Evolutionary conservation across 2,888 invertebrate species (phyloP), one percentile per base, ranked within the genome.

Genomic region (Drosophila parthenogenetica): DNA sequence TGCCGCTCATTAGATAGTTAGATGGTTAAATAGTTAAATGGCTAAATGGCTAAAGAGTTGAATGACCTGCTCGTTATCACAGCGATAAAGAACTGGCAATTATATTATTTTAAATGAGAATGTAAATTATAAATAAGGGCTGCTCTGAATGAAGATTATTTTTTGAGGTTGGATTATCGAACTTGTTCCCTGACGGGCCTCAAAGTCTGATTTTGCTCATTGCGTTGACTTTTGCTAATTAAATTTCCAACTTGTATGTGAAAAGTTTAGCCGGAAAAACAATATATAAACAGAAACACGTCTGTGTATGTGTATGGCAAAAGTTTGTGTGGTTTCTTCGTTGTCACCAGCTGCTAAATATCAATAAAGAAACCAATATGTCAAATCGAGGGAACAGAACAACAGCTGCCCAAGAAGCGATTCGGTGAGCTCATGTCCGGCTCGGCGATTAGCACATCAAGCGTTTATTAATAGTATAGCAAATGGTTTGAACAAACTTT

Each of bases 301-400:
- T 67, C 40, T 64, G 37, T 62, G 55, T 43, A n/a, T 29, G 29
- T 29, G 29, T 8, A 8, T 43, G 16, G 39, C 69, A 85, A 88
- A 57, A 73, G 63, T 85, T 88, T 69, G 40, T 43, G 43, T 37
- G 71, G 39, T 58, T 68, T 42, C 63, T 45, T 59, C 42, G 32
- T 71, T 57, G 75, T 75, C 71, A 68, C 70, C 81, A 82, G 76
- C 87, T 86, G 88, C 73, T 73, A 83, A 77, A 81, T 85, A 89
- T 81, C 84, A 87, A 89, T 89, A 89, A 88, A 82, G 82, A 87
- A 88, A 89, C 90, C 89, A 87, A 88, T 90, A 89, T 83, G 86
- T 83, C 86, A 83, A 81, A 73, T 68, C 39, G 42, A 63, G 58
- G 35, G 37, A 37, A 43, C 10, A 49, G 17, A 17, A 43, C 55